Evolutionary conservation across 2,797 vertebrate genomes (phyloP).

Genomic region (Gorsachius magnificus): DNA sequence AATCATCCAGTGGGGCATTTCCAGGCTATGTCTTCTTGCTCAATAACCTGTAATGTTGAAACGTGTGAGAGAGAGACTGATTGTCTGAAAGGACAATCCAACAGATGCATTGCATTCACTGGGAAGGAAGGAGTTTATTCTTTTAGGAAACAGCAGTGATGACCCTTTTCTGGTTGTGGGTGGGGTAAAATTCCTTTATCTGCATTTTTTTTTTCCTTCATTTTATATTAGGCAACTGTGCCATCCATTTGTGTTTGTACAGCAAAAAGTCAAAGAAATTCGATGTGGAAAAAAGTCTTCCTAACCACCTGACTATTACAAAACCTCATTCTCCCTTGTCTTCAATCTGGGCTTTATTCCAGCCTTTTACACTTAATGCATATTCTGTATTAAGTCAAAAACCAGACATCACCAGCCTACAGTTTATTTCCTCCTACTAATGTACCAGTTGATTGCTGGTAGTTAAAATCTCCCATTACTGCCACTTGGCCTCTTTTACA

Average conservation of each 20-base stretch:
- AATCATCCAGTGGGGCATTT: not conserved
- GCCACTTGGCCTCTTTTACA: not conserved
- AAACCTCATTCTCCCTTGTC: not conserved
- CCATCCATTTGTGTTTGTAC: not conserved
- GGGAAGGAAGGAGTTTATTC: not conserved
- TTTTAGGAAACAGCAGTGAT: not conserved
- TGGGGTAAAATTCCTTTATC: not conserved
- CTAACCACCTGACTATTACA: not conserved
- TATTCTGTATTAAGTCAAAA: not conserved
- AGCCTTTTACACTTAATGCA: not conserved
- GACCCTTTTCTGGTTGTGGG: not conserved
- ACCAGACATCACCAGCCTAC: not conserved
- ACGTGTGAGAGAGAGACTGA: not conserved
- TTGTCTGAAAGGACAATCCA: not conserved
- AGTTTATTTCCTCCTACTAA: constrained; percentile 29
- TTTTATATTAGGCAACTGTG: not conserved
- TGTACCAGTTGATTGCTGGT: not conserved
- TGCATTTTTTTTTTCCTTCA: not conserved
- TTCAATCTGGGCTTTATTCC: not conserved
- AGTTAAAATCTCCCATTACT: constrained; percentile 19
- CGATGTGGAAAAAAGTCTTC: not conserved
- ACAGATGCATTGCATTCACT: not conserved
- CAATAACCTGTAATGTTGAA: not conserved
- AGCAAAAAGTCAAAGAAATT: not conserved
- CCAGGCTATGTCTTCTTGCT: not conserved